Evolutionary conservation across 2,888 invertebrate species (phyloP).

Genomic region (Aspidiotus rigidus): DNA sequence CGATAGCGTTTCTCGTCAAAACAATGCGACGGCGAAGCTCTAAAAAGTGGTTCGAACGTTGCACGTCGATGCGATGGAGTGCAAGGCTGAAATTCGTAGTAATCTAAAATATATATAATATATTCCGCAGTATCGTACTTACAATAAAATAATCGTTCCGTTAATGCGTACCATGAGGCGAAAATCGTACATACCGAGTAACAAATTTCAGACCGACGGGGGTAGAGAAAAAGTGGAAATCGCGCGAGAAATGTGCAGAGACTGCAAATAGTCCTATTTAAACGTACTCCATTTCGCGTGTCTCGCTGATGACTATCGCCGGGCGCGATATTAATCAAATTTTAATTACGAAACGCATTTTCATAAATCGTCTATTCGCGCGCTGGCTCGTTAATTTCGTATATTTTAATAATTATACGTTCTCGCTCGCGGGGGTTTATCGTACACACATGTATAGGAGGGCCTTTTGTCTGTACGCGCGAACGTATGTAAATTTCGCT

Average conservation of each 20-base stretch:
- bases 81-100: too few relatives aligned
- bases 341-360: conserved; percentile 16
- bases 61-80: too few relatives aligned
- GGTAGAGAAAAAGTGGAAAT: too few relatives aligned
- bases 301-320: not conserved
- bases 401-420: not conserved
- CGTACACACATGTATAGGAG: too few relatives aligned
- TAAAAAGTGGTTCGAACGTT: too few relatives aligned
- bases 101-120: not conserved
- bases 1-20: too few relatives aligned
- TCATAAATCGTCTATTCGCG: conserved; percentile 9
- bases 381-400: conserved; percentile 16
- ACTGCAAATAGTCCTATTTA: not conserved
- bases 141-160: conserved; percentile 7
- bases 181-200: not conserved
- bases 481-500: too few relatives aligned
- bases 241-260: too few relatives aligned
- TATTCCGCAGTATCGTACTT: conserved; percentile 10
- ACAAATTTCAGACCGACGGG: not conserved
- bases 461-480: too few relatives aligned
- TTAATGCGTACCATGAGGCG: not conserved
- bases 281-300: not conserved
- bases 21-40: too few relatives aligned
- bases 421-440: too few relatives aligned
- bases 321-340: conserved; percentile 8